phyloP scores from a whole-genome alignment of 2,797 vertebrate genomes.

The Triplophysa yarkandensis region DNA sequence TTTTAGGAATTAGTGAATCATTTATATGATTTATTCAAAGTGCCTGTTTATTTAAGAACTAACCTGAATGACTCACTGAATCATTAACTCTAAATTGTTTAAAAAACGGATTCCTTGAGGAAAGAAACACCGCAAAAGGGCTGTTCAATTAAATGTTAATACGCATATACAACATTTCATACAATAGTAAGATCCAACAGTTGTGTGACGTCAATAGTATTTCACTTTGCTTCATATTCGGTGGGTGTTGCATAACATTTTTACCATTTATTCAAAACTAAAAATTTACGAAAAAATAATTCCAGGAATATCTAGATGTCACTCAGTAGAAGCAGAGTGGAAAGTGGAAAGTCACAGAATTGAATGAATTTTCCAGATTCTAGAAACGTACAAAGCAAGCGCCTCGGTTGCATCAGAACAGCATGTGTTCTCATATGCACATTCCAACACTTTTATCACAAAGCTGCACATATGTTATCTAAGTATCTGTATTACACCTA shows the following conservation, averaged over 20 bases:
- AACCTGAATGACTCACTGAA: no score
- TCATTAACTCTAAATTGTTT: no score
- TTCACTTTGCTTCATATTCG: no score
- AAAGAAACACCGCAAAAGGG: no score
- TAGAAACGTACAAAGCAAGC: background rate
- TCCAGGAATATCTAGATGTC: background rate
- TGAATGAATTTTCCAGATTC: background rate
- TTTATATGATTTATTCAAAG: no score
- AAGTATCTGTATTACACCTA: conserved; percentile 5
- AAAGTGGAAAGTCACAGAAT: background rate
- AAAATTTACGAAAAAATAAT: background rate
- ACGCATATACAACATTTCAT: no score
- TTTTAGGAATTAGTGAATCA: no score
- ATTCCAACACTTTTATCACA: background rate
- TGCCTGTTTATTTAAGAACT: no score
- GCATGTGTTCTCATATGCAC: background rate
- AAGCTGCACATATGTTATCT: background rate
- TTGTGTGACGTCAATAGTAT: no score
- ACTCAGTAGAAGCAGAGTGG: background rate
- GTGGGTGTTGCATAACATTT: background rate
- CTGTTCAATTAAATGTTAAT: no score
- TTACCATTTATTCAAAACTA: background rate
- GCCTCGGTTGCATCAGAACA: background rate
- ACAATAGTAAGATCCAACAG: no score
- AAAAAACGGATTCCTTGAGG: no score